Evolutionary conservation across 2,113 vertebrate genomes (phyloP), one percentile per base, ranked within the genome.

Genomic region (Gasterosteus aculeatus): DNA sequence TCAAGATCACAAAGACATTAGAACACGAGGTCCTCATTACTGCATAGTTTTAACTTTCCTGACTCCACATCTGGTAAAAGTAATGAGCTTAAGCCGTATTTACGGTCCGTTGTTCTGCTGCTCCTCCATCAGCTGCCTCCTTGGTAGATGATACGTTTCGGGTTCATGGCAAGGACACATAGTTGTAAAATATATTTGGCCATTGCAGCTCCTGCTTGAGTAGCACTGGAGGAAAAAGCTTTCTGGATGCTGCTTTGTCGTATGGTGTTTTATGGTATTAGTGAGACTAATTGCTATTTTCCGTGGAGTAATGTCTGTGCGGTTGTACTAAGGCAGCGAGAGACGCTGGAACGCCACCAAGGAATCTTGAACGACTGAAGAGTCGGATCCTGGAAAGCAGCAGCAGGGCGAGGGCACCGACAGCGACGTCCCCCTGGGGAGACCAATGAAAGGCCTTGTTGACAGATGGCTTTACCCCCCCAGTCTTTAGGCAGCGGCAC

Each of bases 381-480:
- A 64, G 67, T 53, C 65, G 29, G 42, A 75, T 78, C 69, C 72
- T 88, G 77, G 88, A 90, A 85, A 89, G 83, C 83, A 85, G 68
- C 19, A 65, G 42, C 33, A n/a, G 29, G 14, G 57, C 38, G 61
- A 51, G 0, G n/a, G 77, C 77, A 77, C 69, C 15, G 58, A 29
- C 54, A 73, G 68, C 67, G 26, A 1, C 22, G 22, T 26, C 22
- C 22, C 22, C 22, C 22, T 26, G 22, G 22, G 22, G 22, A 26
- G 22, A 26, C 22, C 22, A 26, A 26, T 26, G 22, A 26, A 26
- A 35, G 33, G 33, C 56, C 22, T 33, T 74, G 54, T 19, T 41
- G 33, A 62, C 14, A 19, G 38, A 46, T 39, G 15, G 10, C 14
- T 33, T 29, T 10, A 66, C 29, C n/a, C 18, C n/a, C 26, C 4